phyloP scores from a whole-genome alignment of 2,888 invertebrate species.

The Plagodis pulveraria region DNA sequence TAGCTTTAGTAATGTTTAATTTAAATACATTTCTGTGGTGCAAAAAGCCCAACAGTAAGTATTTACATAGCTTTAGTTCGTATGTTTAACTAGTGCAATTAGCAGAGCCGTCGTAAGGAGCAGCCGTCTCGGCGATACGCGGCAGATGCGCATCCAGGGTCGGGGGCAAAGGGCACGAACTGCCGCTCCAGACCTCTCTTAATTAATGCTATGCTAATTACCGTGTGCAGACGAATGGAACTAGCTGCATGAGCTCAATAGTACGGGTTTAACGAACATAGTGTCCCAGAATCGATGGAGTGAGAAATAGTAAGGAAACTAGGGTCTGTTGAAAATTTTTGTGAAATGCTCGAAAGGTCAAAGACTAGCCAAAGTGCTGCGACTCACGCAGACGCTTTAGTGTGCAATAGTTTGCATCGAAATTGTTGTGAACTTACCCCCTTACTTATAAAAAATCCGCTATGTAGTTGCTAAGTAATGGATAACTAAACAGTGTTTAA shows the following conservation, averaged over 20 bases:
- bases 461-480: too few relatives aligned
- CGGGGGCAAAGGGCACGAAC: conserved; percentile 12
- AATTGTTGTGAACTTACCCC: too few relatives aligned
- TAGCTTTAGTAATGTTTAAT: too few relatives aligned
- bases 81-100: conserved; percentile 22
- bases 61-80: background rate
- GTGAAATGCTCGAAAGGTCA: too few relatives aligned
- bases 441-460: too few relatives aligned
- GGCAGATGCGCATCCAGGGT: conserved; percentile 12
- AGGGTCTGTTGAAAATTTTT: too few relatives aligned
- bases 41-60: conserved; percentile 6
- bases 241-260: background rate
- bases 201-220: conserved; percentile 11
- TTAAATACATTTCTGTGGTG: background rate
- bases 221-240: background rate
- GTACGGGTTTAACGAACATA: background rate
- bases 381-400: too few relatives aligned
- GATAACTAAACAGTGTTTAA: too few relatives aligned
- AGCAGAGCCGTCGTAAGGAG: conserved; percentile 1
- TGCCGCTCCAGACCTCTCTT: background rate
- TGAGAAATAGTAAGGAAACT: too few relatives aligned
- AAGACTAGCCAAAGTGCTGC: too few relatives aligned
- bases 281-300: too few relatives aligned
- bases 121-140: conserved; percentile 2
- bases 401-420: too few relatives aligned